phyloP scores from a whole-genome alignment of 2,113 vertebrate species.

The Genyomyrus donnyi region DNA sequence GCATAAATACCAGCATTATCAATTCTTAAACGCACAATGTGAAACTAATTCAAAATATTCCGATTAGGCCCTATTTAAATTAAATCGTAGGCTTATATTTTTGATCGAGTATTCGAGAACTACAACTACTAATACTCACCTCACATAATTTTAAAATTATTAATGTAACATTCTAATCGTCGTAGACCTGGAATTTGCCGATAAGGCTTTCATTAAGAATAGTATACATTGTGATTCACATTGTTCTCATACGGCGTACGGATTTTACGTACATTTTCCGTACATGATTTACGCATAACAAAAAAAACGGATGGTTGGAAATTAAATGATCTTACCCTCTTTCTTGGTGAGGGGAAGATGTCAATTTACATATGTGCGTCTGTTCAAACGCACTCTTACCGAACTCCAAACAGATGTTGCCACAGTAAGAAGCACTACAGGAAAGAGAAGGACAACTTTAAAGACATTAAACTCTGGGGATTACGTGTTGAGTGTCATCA shows the following conservation, averaged over 20 bases:
- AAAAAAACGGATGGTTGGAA: neutral
- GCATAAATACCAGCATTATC: neutral
- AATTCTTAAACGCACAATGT: neutral
- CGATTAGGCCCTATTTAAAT: neutral
- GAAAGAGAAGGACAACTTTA: slow-evolving; percentile 16
- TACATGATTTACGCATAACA: neutral
- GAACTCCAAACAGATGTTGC: slow-evolving; percentile 16
- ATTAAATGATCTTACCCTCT: slow-evolving; percentile 35
- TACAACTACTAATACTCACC: neutral
- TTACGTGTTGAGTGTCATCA: slow-evolving; percentile 11
- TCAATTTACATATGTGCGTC: slow-evolving; percentile 76
- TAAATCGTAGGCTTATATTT: neutral
- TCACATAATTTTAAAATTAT: neutral
- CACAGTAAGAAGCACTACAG: slow-evolving; percentile 1
- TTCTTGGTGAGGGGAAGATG: slow-evolving; percentile 54
- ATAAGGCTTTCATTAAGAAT: neutral
- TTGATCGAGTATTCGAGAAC: neutral
- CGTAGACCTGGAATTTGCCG: neutral
- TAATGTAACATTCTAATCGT: neutral
- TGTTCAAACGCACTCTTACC: slow-evolving; percentile 40
- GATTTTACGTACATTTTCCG: neutral
- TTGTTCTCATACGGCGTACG: neutral
- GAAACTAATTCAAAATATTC: neutral
- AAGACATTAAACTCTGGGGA: slow-evolving; percentile 12
- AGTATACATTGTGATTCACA: neutral